These are phyloP conservation scores for cattle (Bos taurus) DNA, from an alignment of 2,113 vertebrate species.

Conservation along the genomic window ARS-UCD2.0 NC_037343.1:25395501-25396000, in stretches of 20 bases:
- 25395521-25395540: rapidly evolving
- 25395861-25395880: background rate
- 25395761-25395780: background rate
- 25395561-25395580: background rate
- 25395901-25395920: background rate
- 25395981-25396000: background rate
- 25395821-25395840: background rate
- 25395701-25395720: background rate
- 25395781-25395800: rapidly evolving
- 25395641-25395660: background rate
- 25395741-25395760: background rate
- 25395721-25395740: background rate
- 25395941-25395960: background rate
- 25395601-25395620: background rate
- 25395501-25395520: background rate
- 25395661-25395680: background rate
- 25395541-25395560: background rate
- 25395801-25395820: background rate
- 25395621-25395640: background rate
- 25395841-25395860: background rate
- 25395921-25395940: background rate
- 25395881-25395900: background rate
- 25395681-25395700: background rate
- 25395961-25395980: background rate
- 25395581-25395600: background rate